phyloP scores from a whole-genome alignment of 2,888 invertebrate species.

The Apotomis turbidana region DNA sequence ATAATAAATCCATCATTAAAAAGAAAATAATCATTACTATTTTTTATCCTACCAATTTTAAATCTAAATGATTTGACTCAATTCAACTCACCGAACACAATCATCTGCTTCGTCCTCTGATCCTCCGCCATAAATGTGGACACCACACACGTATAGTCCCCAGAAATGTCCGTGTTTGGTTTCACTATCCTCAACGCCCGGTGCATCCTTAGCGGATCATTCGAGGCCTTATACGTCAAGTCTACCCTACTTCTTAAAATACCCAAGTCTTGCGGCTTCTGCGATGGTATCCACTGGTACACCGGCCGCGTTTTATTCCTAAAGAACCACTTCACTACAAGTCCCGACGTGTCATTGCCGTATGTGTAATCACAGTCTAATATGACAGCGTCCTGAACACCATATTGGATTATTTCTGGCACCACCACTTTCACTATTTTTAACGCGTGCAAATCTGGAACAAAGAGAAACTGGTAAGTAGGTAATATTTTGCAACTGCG shows the following conservation, averaged over 20 bases:
- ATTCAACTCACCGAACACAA: conserved; percentile 85
- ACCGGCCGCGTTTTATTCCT: conserved; percentile 86
- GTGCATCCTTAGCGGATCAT: conserved; percentile 87
- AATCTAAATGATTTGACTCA: no score
- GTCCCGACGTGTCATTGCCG: conserved; percentile 85
- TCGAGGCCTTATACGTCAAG: conserved; percentile 86
- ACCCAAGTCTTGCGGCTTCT: conserved; percentile 87
- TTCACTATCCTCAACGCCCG: conserved; percentile 88
- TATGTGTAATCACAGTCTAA: conserved; percentile 90
- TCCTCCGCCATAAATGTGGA: conserved; percentile 88
- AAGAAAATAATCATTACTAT: no score
- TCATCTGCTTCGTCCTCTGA: conserved; percentile 86
- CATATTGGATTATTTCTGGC: conserved; percentile 85
- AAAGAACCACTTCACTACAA: conserved; percentile 91
- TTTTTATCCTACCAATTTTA: no score
- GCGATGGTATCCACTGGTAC: conserved; percentile 91
- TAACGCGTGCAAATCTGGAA: conserved; percentile 83
- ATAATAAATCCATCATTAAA: no score
- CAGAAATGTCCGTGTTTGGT: conserved; percentile 88
- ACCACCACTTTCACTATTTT: conserved; percentile 86
- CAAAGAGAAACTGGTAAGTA: conserved; percentile 54
- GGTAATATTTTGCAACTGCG: conserved; percentile 15
- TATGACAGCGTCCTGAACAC: conserved; percentile 84
- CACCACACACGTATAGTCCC: conserved; percentile 89
- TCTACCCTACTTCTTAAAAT: conserved; percentile 83